Base-by-base conservation (phyloP, 1,140 invertebrate genomes). In the Elymnias hypermnestra region DNA sequence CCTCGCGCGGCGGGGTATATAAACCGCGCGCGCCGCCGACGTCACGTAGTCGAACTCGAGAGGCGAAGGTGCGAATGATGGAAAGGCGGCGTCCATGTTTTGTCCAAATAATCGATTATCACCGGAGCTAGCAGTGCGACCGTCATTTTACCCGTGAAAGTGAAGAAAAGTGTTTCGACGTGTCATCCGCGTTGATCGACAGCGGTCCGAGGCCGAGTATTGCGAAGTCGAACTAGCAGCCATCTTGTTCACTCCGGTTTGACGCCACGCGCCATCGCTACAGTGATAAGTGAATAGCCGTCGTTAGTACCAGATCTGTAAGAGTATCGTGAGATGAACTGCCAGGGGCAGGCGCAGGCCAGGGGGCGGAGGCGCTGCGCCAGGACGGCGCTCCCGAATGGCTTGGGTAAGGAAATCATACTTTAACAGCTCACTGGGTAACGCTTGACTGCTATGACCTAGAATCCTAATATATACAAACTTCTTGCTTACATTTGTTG, bases 1-100 rank as follows among this genome's bases (percentile, higher is more conserved):
- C 25, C 39, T 41, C 50, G 63, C 74, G 71, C 76, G 75, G 71
- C 67, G 71, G 79, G 26, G 40, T 76, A 79, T 82, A 79, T 72
- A 83, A 62, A 37, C 61, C 31, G 13, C 41, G 60, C 64, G 67
- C 70, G 65, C 66, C 61, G 33, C 51, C 63, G 50, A 63, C 72
- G 71, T 79, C 67, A 82, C 77, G 75, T 76, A 83, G 79, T 83
- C 62, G 73, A 76, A 79, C 69, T 79, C 79, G 77, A 78, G 77
- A 79, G 73, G 77, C 61, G 77, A 76, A 83, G 63, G 72, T 74
- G 72, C 67, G 64, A 78, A 79, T 79, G 68, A 83, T 83, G 79
- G 79, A 79, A 72, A 83, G 72, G 74, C 77, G 79, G 75, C 79
- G 73, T 83, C 69, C 63, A 65, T 72, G 63, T 76, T 68, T 59